Percentiles rank a stretch among this genome's conserved stretches.
Conservation (phyloP, 1,140 invertebrate genomes). For the Zaprionus tsacasi region DNA sequence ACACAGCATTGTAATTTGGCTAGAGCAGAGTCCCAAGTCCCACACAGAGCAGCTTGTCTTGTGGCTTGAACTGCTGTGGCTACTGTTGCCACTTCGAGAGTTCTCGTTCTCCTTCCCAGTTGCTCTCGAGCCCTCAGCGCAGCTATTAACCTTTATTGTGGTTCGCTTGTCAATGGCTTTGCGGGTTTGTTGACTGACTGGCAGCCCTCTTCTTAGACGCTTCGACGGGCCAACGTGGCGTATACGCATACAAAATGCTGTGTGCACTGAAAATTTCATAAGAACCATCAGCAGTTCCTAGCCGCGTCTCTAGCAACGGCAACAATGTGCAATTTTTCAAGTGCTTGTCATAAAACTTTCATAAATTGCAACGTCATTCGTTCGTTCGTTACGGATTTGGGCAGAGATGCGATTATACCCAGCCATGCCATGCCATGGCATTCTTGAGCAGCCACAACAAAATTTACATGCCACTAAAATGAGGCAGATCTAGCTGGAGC, state of each 20-base stretch:
- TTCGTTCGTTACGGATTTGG: slow-evolving; percentile 53
- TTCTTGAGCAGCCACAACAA: slow-evolving; percentile 45
- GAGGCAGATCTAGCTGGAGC: slow-evolving; percentile 12
- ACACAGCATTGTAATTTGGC: slow-evolving; percentile 47
- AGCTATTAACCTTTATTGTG: slow-evolving; percentile 35
- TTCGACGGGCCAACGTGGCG: slow-evolving; percentile 28
- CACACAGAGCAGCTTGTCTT: slow-evolving; percentile 9
- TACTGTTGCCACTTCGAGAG: slow-evolving; percentile 20
- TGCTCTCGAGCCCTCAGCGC: not conserved
- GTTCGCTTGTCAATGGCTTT: slow-evolving; percentile 33
- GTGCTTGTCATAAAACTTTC: slow-evolving; percentile 43
- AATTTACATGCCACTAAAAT: slow-evolving; percentile 74
- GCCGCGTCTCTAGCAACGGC: slow-evolving; percentile 3
- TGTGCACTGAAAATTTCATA: slow-evolving; percentile 51
- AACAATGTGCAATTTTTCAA: slow-evolving; percentile 47
- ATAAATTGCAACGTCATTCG: slow-evolving; percentile 66
- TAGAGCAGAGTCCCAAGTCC: not conserved
- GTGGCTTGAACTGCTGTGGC: slow-evolving; percentile 8
- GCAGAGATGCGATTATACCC: slow-evolving; percentile 33
- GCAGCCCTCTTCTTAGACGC: slow-evolving; percentile 6
- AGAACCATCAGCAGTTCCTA: not conserved
- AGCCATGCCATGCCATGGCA: no score
- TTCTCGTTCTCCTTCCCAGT: not conserved
- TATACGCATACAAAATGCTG: slow-evolving; percentile 44
- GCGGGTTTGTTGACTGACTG: no score